Evolutionary conservation across 2,888 invertebrate genomes (phyloP), one percentile per base, ranked within the genome.

Genomic region (Agrenia bidenticulata): DNA sequence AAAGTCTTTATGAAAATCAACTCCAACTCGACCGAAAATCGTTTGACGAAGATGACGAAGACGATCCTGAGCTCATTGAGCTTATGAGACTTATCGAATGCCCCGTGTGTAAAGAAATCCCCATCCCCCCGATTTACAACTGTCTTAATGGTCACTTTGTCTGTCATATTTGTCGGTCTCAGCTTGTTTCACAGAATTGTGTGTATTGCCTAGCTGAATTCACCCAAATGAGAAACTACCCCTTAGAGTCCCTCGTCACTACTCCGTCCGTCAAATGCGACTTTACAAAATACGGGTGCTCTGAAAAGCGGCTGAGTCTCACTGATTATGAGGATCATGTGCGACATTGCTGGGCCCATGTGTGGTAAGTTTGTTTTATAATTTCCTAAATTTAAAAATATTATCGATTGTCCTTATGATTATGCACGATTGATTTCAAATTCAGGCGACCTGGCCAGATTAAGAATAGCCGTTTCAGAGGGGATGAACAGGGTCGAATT

Each of bases 221-320:
- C 21, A 72, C 72, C 4, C 32, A 26, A 39, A 72, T 72, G 67
- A 39, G 72, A 27, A 72, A 72, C 41, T 72, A 62, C 51, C 72
- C 72, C 2, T 15, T 72, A 45, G 72, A 72, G 21, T 42, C 54
- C 42, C 39, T 72, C 1, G 61, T 72, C 2, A 39, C 61, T 2
- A 45, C 69, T n/a, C 19, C 26, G 17, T 50, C 58, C 2, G 65
- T 69, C 21, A 21, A 37, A 1, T 72, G 72, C 41, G 63, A 69
- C 39, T 72, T 64, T 45, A 41, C 26, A 5, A 21, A 32, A 17
- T 63, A 26, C 9, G 72, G 72, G 5, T 72, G 72, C 37, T 39
- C 39, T 2, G 21, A 17, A 1, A 64, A 24, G 19, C 27, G 61
- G 7, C 53, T 72, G 61, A 66, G 19, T 15, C 58, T 72, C 55